Percentiles rank a stretch among this genome's conserved stretches.
Evolutionary conservation across 2,113 vertebrate genomes (phyloP).

Genomic region (Barbus barbus): DNA sequence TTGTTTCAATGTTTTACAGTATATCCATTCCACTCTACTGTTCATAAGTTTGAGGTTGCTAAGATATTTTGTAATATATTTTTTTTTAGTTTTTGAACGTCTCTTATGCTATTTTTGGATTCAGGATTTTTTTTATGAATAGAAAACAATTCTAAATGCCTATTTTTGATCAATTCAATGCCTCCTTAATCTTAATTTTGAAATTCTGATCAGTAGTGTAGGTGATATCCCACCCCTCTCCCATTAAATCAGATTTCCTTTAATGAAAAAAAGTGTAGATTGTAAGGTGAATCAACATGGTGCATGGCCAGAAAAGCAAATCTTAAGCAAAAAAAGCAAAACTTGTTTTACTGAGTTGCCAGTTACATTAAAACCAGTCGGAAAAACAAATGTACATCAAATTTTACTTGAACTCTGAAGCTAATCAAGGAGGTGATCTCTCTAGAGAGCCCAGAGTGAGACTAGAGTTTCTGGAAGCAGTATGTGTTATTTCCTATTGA

Average conservation of each 20-base stretch:
- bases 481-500: background rate
- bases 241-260: too few species aligned
- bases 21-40: too few species aligned
- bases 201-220: too few species aligned
- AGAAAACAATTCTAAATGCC: too few species aligned
- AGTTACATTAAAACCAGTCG: background rate
- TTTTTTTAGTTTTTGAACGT: background rate
- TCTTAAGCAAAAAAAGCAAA: too few species aligned
- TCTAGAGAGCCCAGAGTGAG: background rate
- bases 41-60: background rate
- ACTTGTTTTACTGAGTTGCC: background rate
- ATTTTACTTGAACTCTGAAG: constrained; percentile 21
- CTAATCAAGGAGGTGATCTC: background rate
- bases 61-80: background rate
- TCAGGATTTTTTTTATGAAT: background rate
- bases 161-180: too few species aligned
- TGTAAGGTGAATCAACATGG: too few species aligned
- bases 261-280: too few species aligned
- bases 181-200: too few species aligned
- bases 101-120: background rate
- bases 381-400: background rate
- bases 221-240: too few species aligned
- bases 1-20: too few species aligned
- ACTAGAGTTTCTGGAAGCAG: constrained; percentile 12
- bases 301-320: too few species aligned